Base-by-base conservation (phyloP, 2,113 vertebrate species). In the Ictalurus punctatus region DNA sequence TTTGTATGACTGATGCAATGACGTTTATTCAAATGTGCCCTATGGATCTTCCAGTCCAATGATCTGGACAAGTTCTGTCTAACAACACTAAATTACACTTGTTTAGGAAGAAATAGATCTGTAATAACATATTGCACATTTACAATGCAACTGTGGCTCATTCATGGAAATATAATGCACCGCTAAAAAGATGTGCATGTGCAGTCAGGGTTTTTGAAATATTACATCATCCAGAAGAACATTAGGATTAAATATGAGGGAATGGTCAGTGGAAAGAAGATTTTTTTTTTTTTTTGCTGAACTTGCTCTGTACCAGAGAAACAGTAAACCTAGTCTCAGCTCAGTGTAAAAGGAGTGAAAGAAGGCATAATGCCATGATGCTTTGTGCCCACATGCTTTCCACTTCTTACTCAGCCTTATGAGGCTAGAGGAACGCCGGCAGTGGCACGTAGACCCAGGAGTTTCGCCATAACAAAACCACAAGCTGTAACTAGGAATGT, bases 381-480 rank as follows among this genome's bases (percentile, higher is more conserved):
- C 37, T 1, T 59, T 87, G 69, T 54, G n/a, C 76, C 61, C 19
- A 25, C 40, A 40, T 25, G n/a, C 48, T 84, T 74, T 83, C 37
- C 85, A 79, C 25, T n/a, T 58, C 37, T 61, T 58, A 30, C 10
- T 84, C 81, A 52, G 17, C 81, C 52, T 63, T 79, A 67, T 86
- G 52, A 73, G 54, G 25, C 25, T 54, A 69, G 40, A 40, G 27
- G 3, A 67, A 85, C 37, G 34, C 14, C 2, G 8, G 5, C 34
- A 16, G 10, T n/a, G 17, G 67, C 90, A 89, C 88, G 88, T 89
- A 89, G 76, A 69, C 88, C 44, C 8, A n/a, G 56, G 54, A 67
- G 61, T 52, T 88, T 85, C 13, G n/a, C 73, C 79, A 74, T 56
- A 65, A 63, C 40, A 79, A 80, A 88, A 88, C 86, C 74, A 79